Evolutionary conservation across 2,888 invertebrate species (phyloP), one percentile per base, ranked within the genome.

Genomic region (Troglohyphantes excavatus): DNA sequence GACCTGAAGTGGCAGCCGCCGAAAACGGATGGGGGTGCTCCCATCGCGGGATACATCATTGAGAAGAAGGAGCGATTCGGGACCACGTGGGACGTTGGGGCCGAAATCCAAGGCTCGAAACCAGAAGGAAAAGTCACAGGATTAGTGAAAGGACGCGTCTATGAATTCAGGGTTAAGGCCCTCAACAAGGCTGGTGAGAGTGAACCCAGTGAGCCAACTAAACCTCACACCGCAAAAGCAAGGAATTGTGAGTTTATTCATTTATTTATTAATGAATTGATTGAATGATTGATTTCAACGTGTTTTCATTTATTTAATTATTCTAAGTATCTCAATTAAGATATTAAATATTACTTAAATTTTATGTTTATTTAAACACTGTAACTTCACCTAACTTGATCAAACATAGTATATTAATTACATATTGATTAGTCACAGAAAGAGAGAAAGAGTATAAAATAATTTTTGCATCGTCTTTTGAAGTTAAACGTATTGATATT

Each of bases 81-180:
- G 19, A 61, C 85, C 11, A 43, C 19, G 2, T 97, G 97, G 97
- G 97, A 97, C 93, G 97, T 97, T 94, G 96, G 97, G 91, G 95
- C 96, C 2, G 91, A 91, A 78, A 85, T 89, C 19, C 76, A 84
- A 26, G 86, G 84, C 13, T 21, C 84, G 2, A 97, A 97, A 94
- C 96, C 96, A 27, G 97, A 97, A 92, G 98, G 96, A 13, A 96
- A 96, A 91, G 96, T 99, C 1, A 97, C 97, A 0, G 98, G 98
- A 93, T 95, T 99, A 82, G 96, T 97, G 86, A 97, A 98, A 94
- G 94, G 94, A 19, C 93, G 93, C 87, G 93, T 94, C 89, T 94
- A 94, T 90, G 94, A 94, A 91, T 94, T 94, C 93, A 92, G 94
- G 39, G 93, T 94, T 26, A 92, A 92, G 68, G 94, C 94, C 17